Base-by-base conservation (phyloP, 1,140 invertebrate species). In the Rhagoletis zephyria region DNA sequence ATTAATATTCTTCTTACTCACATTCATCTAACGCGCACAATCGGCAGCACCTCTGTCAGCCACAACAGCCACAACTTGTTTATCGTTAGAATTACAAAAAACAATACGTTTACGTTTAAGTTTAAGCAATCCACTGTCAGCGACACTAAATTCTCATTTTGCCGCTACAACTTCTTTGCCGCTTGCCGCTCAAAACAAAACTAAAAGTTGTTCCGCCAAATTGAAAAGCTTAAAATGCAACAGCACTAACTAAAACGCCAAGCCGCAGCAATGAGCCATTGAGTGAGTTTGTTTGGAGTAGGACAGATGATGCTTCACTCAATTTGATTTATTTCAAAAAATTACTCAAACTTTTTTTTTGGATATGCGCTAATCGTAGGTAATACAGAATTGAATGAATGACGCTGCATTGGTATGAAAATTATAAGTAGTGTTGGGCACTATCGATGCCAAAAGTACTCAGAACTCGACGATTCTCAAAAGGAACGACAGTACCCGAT, bases 151-250 rank as follows among this genome's bases (percentile, higher is more conserved):
- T 7, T 51, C 4, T 19, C n/a, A 30, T 16, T 10, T 6, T 40
- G 64, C 48, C 74, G 48, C 74, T 16, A n/a, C 4, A 40, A 63
- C 85, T 85, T 85, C 30, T 40, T 85, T 45, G 14, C 19, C 45
- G 86, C 14, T 48, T 89, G 85, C 89, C 88, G 88, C 89, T 90
- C 87, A 61, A 89, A 92, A 91, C 85, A 91, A 92, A 92, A 92
- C 91, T 92, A 91, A 92, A 91, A 92, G 91, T 91, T 88, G 48
- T 14, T 77, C 2, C 14, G 16, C 45, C n/a, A 45, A 74, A 74
- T n/a, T 74, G 42, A 74, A 74, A 45, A 16, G 42, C 12, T 14
- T 19, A 56, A 81, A 42, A 10, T 48, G 48, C 7, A 6, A 16
- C 3, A 19, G 51, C 45, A 5, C 16, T 51, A 77, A 77, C 45